Percentiles rank a stretch among this genome's conserved stretches.
Conservation (phyloP, 2,888 invertebrate species). For the Caenorhabditis afra region DNA sequence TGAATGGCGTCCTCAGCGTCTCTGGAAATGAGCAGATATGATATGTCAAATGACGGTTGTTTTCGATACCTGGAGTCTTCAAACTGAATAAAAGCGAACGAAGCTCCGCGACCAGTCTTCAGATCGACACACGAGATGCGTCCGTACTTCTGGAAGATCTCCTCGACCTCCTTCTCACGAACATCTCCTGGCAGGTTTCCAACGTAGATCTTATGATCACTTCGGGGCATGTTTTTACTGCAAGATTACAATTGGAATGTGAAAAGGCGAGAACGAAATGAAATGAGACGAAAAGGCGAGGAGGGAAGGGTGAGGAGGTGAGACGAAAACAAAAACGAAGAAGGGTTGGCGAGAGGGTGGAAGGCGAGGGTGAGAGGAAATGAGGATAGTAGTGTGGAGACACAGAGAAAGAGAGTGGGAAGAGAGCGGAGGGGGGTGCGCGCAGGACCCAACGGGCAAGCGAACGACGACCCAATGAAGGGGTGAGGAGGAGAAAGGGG, state of each 20-base stretch:
- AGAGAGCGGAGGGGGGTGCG: too few relatives aligned
- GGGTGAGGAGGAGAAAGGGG: too few relatives aligned
- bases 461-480: too few relatives aligned
- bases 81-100: slow-evolving; percentile 99
- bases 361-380: too few relatives aligned
- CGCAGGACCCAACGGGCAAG: too few relatives aligned
- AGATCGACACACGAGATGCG: slow-evolving; percentile 86
- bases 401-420: too few relatives aligned
- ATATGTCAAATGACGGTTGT: neutral
- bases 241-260: neutral
- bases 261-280: too few relatives aligned
- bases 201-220: slow-evolving; percentile 85
- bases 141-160: slow-evolving; percentile 85
- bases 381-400: too few relatives aligned
- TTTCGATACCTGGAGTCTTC: slow-evolving; percentile 94
- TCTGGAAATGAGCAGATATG: slow-evolving; percentile 66
- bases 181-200: slow-evolving; percentile 99
- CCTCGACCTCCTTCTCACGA: slow-evolving; percentile 97
- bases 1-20: slow-evolving; percentile 79
- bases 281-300: too few relatives aligned
- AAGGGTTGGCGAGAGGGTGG: too few relatives aligned
- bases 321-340: too few relatives aligned
- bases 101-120: slow-evolving; percentile 96
- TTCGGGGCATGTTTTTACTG: slow-evolving; percentile 26
- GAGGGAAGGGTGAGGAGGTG: too few relatives aligned